Evolutionary conservation across 2,113 vertebrate genomes (phyloP), one percentile per base, ranked within the genome.

Genomic region (Antidorcas marsupialis): DNA sequence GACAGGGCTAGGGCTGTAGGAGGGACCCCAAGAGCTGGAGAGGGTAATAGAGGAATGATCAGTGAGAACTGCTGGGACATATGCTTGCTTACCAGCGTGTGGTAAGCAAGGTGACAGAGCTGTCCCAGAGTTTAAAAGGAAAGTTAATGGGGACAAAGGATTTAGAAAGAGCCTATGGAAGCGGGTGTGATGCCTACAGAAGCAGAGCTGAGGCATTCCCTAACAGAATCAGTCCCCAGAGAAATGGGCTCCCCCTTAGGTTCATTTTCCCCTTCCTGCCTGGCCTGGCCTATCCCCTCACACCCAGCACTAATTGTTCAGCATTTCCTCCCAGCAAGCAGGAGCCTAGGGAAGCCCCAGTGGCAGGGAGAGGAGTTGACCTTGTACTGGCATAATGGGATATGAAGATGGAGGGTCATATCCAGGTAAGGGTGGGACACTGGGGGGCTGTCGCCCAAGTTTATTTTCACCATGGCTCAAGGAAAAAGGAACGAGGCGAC

Each of bases 291-390:
- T 79, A 4, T 53, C 45, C 62, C 12, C 28, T 91, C 87, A 83
- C n/a, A 76, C 30, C 57, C 52, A 82, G 87, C 53, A 88, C 90
- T 79, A 78, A 89, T 39, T 27, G 62, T 28, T 39, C 62, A 86
- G 85, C 95, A 76, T 91, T 62, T 87, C 76, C 45, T 52, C 57
- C 94, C 92, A 95, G 93, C 98, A 97, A 98, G 93, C 98, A 60
- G 86, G 83, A 92, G 43, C 30, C 87, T 64, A 81, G 36, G 74
- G 67, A 83, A 81, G 53, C 47, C 52, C 45, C 36, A n/a, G 5
- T 27, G 81, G 67, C 45, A 1, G 62, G 62, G 27, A 89, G 60
- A 36, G 36, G 23, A 25, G 79, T 7, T 53, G 43, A 64, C 45
- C 64, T 89, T 59, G 21, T 39, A 64, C 30, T 45, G 78, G 39